Base-by-base conservation (phyloP, 2,797 vertebrate genomes). In the Dryobates pubescens region DNA sequence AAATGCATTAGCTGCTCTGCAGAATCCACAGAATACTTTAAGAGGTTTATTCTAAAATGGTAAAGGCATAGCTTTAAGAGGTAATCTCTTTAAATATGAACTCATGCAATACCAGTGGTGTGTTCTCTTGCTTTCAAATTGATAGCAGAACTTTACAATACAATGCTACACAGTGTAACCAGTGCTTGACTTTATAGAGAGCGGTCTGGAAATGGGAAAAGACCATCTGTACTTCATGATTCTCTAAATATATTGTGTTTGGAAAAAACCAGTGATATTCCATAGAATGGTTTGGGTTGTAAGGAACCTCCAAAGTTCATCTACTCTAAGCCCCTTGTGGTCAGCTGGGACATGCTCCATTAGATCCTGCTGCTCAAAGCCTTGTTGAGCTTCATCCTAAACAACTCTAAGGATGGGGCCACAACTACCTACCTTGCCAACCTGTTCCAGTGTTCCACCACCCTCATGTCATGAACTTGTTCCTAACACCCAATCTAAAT, bases 91-190 rank as follows among this genome's bases (percentile, higher is more conserved):
- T 45, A 58, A 78, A 71, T 14, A 11, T 57, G n/a, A 20, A 30
- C 10, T 8, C 10, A 58, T 32, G n/a, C 14, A 47, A 12, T 71
- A 19, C 9, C 20, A 12, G 45, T 19, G 14, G 14, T 38, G 8
- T 67, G 2, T 34, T 77, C 26, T 57, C 3, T 53, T 71, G 5
- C 18, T 72, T 67, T 61, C n/a, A 23, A 36, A 20, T 3, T 53
- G 1, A 19, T 26, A 12, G 34, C 32, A 30, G 7, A 49, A 15
- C 4, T 77, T n/a, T 19, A 3, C 5, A 1, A 1, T 34, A 9
- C 15, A 12, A 24, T 17, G 43, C 8, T 61, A 7, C 3, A 4
- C 54, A 16, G 3, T 56, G 17, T 32, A 63, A 78, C 16, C 67
- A n/a, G 29, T 51, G 4, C 5, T 9, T 17, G 3, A 51, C 76